Evolutionary conservation across 2,797 vertebrate genomes (phyloP), one percentile per base, ranked within the genome.

Genomic region (Hapalemur alaotrensis): DNA sequence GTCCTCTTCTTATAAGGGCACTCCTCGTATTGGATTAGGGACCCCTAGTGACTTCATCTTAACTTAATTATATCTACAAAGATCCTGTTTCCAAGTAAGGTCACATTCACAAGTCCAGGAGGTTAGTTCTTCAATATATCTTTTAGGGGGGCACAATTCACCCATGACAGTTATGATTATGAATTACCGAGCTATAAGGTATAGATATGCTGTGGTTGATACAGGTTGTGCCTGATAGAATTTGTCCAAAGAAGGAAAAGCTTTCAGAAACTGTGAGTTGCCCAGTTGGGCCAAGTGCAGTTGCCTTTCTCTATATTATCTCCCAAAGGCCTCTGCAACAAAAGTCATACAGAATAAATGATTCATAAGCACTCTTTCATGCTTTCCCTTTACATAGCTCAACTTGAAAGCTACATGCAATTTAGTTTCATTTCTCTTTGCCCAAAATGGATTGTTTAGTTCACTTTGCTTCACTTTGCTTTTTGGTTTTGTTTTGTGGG

Each of bases 401-500:
- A 75, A 57, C 30, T 78, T 54, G 6, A 69, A 96, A 69, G 61
- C 81, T 32, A 4, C 15, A 4, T 70, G n/a, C 17, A 57, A 9
- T 69, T 38, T 63, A 7, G 7, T 76, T 89, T n/a, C 23, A 3
- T 35, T 70, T 22, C 78, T 79, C 50, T 80, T 91, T 65, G 85
- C 76, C 72, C 73, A 81, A 46, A 65, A 46, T 28, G 2, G 12
- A 30, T 80, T 69, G 41, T 73, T 95, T 95, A 35, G 46, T 81
- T 89, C 54, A 23, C 50, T 76, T 91, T 38, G 23, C 76, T 94
- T 59, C 15, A 7, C 41, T 83, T 70, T 57, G 61, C 43, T 54
- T 83, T 92, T 89, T 30, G 65, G 50, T 83, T 95, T 93, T 67
- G 17, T 73, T 79, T 90, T 93, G 87, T 73, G 72, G n/a, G 41